Evolutionary conservation across 2,888 invertebrate species (phyloP), one percentile per base, ranked within the genome.

Genomic region (Acanthococcus lagerstroemiae): DNA sequence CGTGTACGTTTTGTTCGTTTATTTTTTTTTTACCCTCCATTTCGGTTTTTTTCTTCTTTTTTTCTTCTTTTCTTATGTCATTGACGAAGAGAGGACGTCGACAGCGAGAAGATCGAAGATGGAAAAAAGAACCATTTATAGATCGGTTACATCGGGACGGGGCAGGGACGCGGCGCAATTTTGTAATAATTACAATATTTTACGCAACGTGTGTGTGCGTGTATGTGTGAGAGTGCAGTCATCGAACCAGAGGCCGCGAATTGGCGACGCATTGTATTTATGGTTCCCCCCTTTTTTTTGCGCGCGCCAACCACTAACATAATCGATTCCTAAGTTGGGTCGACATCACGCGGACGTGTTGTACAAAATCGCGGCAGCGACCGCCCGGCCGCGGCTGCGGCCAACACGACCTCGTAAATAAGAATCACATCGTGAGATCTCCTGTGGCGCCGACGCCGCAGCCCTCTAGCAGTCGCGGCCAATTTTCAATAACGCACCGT

Each of bases 391-490:
- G n/a, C n/a, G n/a, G n/a, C n/a, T n/a, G n/a, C n/a, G n/a, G 37
- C 37, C 12, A 15, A 37, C 61, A 61, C 61, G 61, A 61, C 24
- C 61, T 61, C 61, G 61, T 61, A 52, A 61, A 61, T 61, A 52
- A 61, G 52, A 61, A 50, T 61, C 50, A 22, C 52, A 52, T 61
- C 61, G 61, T 61, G 61, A 61, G 61, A 61, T 61, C 61, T 61
- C 61, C 61, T 15, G 61, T 50, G 52, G 61, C 50, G 61, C 52
- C 61, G 37, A 61, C 61, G 48, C n/a, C n/a, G n/a, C n/a, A n/a
- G n/a, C 25, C 26, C 46, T 19, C 58, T 45, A 58, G 3, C 58
- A 48, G 58, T 48, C 44, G 61, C 61, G 2, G 55, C 55, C 61
- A 25, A 61, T 61, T 61, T 61, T 61, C 61, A 61, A 61, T 61